Conservation (phyloP, 2,113 vertebrate genomes). For the Cynopterus brachyotis region DNA sequence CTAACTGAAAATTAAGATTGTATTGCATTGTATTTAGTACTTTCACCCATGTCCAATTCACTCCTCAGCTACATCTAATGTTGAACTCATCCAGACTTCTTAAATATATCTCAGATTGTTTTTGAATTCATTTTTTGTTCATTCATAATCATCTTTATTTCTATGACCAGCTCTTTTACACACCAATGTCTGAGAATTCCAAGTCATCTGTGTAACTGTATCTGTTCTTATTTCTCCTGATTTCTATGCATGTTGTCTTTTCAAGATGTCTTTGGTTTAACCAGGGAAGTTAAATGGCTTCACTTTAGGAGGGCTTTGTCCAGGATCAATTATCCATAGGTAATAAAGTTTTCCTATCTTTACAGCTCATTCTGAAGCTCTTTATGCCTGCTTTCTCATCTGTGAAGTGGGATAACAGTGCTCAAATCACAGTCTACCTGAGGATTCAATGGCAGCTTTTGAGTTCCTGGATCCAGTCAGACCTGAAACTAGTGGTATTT, state of each 20-base stretch:
- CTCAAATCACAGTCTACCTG: background rate
- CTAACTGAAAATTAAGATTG: background rate
- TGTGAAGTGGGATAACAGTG: background rate
- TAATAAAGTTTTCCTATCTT: background rate
- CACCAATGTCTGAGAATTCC: background rate
- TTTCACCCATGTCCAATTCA: background rate
- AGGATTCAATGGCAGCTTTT: background rate
- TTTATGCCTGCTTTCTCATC: background rate
- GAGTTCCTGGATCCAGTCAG: background rate
- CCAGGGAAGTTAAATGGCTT: background rate
- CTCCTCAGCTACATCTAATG: background rate
- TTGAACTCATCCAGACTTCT: background rate
- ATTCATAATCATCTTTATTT: background rate
- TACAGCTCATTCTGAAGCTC: background rate
- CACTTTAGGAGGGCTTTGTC: background rate
- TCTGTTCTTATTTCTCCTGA: background rate
- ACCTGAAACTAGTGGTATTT: background rate
- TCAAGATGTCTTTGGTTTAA: background rate
- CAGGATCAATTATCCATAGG: background rate
- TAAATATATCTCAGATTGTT: background rate
- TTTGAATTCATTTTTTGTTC: background rate
- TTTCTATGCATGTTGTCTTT: background rate
- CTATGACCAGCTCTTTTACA: background rate
- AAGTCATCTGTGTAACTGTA: background rate
- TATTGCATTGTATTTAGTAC: background rate